These are phyloP conservation scores for Perca schrenkii DNA, from an alignment of 2,113 vertebrate species.

Conservation along the genomic window DNA sequence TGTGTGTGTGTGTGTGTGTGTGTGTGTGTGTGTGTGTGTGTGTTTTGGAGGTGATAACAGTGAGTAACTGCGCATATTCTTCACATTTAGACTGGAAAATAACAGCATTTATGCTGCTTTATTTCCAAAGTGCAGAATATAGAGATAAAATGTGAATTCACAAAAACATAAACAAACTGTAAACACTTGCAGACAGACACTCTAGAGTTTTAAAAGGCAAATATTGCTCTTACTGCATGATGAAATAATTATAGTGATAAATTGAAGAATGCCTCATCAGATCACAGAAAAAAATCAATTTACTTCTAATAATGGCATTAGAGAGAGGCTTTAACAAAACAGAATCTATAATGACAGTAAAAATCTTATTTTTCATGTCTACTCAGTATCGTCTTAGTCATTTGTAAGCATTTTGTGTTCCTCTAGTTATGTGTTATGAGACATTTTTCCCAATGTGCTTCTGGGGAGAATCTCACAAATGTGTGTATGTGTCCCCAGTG, in stretches of 20 bases:
- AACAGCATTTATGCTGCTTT: constrained; percentile 9
- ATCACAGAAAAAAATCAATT: constrained; percentile 26
- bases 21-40: not conserved
- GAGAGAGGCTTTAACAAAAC: constrained; percentile 2
- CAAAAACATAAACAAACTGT: not conserved
- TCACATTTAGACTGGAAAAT: constrained; percentile 11
- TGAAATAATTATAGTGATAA: constrained; percentile 22
- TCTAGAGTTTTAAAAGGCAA: constrained; percentile 4
- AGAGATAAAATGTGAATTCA: constrained; percentile 34
- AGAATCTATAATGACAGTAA: constrained; percentile 5
- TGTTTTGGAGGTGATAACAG: constrained; percentile 16
- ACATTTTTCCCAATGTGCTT: not conserved
- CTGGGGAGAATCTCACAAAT: constrained; percentile 18
- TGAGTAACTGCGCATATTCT: constrained; percentile 25
- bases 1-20: constrained; percentile 12
- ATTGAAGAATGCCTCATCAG: constrained; percentile 15
- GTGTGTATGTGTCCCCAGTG: constrained; percentile 10
- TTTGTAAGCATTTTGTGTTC: constrained; percentile 19
- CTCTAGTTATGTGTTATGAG: constrained; percentile 18
- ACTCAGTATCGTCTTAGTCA: constrained; percentile 1
- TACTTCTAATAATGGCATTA: constrained; percentile 19
- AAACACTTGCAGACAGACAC: not conserved
- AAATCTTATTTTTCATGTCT: constrained; percentile 4
- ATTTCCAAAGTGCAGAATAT: constrained; percentile 1
- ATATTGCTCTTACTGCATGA: not conserved